Conservation (phyloP, 2,113 vertebrate species). For the Dissostichus mawsoni region DNA sequence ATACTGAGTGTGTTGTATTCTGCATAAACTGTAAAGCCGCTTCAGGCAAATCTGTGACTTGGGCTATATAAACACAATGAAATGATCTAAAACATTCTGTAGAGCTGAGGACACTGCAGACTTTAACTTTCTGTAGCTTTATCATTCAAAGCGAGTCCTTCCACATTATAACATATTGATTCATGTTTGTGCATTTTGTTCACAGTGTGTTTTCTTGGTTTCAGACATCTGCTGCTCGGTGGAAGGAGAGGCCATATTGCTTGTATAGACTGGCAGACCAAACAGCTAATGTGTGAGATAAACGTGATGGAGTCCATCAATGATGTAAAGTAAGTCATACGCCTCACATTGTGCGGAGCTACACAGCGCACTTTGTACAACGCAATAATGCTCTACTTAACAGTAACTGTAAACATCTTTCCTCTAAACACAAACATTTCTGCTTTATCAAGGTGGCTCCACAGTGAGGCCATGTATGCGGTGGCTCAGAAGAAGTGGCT, state of each 20-base stretch:
- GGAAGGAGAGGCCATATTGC: conserved; percentile 90
- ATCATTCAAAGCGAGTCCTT: background rate
- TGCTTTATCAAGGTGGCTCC: conserved; percentile 87
- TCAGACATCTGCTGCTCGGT: conserved; percentile 89
- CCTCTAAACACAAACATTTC: background rate
- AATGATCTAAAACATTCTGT: background rate
- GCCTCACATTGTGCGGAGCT: background rate
- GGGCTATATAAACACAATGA: too few relatives aligned
- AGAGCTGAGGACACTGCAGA: background rate
- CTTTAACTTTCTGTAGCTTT: background rate
- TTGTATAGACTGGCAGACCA: conserved; percentile 90
- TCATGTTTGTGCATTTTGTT: background rate
- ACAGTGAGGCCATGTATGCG: conserved; percentile 88
- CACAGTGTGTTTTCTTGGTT: background rate
- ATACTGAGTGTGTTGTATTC: background rate
- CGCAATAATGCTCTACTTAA: background rate
- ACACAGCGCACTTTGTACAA: background rate
- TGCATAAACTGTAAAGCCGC: background rate
- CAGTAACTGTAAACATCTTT: background rate
- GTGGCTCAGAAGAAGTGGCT: conserved; percentile 93
- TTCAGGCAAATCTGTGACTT: too few relatives aligned
- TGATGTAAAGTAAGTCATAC: conserved; percentile 87
- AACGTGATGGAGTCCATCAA: conserved; percentile 91
- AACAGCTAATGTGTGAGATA: conserved; percentile 90
- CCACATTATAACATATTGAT: background rate